Conservation (phyloP, 2,113 vertebrate genomes). For the Neolamprologus falcicula region DNA sequence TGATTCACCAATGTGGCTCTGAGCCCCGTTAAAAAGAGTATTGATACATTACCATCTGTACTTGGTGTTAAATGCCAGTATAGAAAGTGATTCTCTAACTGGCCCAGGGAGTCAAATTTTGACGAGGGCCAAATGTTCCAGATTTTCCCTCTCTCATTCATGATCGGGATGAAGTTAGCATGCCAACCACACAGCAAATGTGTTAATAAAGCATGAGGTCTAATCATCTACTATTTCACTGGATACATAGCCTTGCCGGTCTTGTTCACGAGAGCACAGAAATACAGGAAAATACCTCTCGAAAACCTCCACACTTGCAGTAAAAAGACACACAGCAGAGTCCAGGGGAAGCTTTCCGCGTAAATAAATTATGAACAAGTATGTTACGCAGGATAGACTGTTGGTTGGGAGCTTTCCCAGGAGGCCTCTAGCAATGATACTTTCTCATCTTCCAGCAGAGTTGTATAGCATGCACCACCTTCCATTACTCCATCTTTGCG, state of each 20-base stretch:
- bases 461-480: conserved; percentile 11
- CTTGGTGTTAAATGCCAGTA: conserved; percentile 34
- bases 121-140: conserved; percentile 16
- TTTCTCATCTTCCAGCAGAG: conserved; percentile 49
- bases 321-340: conserved; percentile 34
- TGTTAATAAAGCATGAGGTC: conserved; percentile 46
- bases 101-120: conserved; percentile 9
- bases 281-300: conserved; percentile 10
- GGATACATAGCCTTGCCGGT: background rate
- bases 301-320: conserved; percentile 23
- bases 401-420: conserved; percentile 49
- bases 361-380: conserved; percentile 68
- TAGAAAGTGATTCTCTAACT: conserved; percentile 16
- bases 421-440: conserved; percentile 49
- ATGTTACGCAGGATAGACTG: conserved; percentile 49
- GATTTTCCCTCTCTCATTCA: background rate
- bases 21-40: conserved; percentile 24
- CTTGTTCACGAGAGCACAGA: background rate
- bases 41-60: conserved; percentile 48
- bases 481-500: conserved; percentile 32
- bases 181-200: background rate
- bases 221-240: conserved; percentile 35
- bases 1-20: conserved; percentile 31
- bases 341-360: conserved; percentile 21
- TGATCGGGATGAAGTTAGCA: background rate